A percentile compares a stretch with the other conserved stretches of the same genome.
Conservation (phyloP, 2,113 vertebrate species). For the Chelonoidis abingdonii region DNA sequence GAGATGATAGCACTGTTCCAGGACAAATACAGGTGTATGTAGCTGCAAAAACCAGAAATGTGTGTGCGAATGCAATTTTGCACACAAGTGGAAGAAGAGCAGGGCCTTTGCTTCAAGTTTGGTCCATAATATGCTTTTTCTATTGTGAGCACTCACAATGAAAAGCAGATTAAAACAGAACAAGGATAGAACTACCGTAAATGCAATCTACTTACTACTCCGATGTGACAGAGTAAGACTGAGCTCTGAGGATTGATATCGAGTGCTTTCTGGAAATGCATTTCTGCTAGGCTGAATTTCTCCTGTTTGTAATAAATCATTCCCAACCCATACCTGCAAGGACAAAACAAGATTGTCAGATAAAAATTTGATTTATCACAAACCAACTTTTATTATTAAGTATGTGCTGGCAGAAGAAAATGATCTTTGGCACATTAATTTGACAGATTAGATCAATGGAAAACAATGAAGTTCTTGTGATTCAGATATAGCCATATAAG, state of each 20-base stretch:
- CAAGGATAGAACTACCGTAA: neutral
- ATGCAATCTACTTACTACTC: conserved; percentile 88
- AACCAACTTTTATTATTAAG: neutral
- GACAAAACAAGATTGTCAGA: conserved; percentile 17
- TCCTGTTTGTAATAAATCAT: conserved; percentile 99
- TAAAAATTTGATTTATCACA: neutral
- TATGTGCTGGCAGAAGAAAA: neutral
- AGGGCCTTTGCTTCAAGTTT: neutral
- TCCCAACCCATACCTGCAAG: conserved; percentile 95
- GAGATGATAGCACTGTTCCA: neutral
- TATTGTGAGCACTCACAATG: neutral
- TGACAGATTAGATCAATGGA: neutral
- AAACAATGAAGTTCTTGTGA: neutral
- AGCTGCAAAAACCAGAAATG: neutral
- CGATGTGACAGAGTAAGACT: conserved; percentile 97
- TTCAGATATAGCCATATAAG: neutral
- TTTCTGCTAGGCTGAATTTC: conserved; percentile 98
- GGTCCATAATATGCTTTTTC: neutral
- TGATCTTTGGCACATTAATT: neutral
- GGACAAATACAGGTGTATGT: neutral
- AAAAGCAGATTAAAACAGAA: neutral
- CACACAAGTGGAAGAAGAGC: neutral
- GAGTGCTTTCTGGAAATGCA: conserved; percentile 99
- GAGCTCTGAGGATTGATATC: conserved; percentile 99
- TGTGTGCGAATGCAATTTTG: too few species aligned